These are phyloP conservation scores for Drosophila quinaria DNA, from an alignment of 2,888 invertebrate species.

Conservation along the genomic window DNA sequence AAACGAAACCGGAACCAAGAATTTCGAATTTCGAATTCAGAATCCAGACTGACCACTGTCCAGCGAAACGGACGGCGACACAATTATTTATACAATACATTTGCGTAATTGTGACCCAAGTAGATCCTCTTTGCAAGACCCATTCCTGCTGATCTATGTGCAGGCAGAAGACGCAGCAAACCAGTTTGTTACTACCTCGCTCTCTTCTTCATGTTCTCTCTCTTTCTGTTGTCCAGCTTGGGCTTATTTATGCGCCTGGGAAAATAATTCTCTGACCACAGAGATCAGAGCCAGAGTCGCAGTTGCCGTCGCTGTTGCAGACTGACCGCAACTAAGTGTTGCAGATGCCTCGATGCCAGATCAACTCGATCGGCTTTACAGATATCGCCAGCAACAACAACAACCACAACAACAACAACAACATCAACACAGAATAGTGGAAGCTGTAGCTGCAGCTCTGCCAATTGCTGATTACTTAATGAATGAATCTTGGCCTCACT, in stretches of 20 bases:
- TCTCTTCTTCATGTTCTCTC: too few species aligned
- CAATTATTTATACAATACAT: slow-evolving; percentile 83
- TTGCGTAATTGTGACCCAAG: slow-evolving; percentile 82
- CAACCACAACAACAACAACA: slow-evolving; percentile 18
- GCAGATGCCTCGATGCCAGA: slow-evolving; percentile 34
- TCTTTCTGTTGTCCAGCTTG: slow-evolving; percentile 48
- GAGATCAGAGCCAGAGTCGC: slow-evolving; percentile 33
- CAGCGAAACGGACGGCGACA: slow-evolving; percentile 53
- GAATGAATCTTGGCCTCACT: slow-evolving; percentile 64
- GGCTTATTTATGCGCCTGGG: slow-evolving; percentile 80
- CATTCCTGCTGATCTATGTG: slow-evolving; percentile 43
- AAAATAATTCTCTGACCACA: slow-evolving; percentile 77
- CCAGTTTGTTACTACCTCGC: slow-evolving; percentile 46
- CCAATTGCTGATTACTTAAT: slow-evolving; percentile 71
- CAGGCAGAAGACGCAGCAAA: slow-evolving; percentile 47
- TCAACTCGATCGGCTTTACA: slow-evolving; percentile 46
- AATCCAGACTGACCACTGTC: slow-evolving; percentile 64
- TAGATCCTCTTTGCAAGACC: slow-evolving; percentile 41
- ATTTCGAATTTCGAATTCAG: neutral
- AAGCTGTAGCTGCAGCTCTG: slow-evolving; percentile 37
- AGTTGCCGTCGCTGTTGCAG: slow-evolving; percentile 21
- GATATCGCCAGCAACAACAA: slow-evolving; percentile 41
- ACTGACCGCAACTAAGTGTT: slow-evolving; percentile 49
- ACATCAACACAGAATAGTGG: slow-evolving; percentile 5
- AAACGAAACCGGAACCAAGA: slow-evolving; percentile 37